Conservation (phyloP, 1,140 invertebrate species). For the Hormaphis cornu region DNA sequence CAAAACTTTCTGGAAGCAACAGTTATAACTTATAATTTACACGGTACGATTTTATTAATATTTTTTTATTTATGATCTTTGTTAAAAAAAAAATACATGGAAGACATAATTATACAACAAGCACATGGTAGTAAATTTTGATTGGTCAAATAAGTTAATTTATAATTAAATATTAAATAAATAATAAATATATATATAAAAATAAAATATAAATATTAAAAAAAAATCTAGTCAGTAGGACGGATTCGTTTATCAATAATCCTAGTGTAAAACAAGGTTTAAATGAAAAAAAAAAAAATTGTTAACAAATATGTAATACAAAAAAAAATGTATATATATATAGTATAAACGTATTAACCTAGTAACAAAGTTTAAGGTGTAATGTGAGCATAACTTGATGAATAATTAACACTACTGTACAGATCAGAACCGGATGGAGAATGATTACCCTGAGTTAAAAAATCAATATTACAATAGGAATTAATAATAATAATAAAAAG, state of each 20-base stretch:
- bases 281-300: not conserved
- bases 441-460: constrained; percentile 43
- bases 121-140: constrained; percentile 21
- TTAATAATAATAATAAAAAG: not conserved
- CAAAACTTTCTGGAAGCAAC: too few species aligned
- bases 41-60: constrained; percentile 19
- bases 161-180: constrained; percentile 26
- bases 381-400: constrained; percentile 44
- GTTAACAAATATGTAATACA: too few species aligned
- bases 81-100: constrained; percentile 16
- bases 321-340: not conserved
- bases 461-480: constrained; percentile 11
- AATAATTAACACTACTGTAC: constrained; percentile 48
- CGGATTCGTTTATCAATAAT: constrained; percentile 11
- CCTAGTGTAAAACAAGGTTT: constrained; percentile 19
- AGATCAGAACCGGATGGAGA: constrained; percentile 45
- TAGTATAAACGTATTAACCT: constrained; percentile 1
- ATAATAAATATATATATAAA: constrained; percentile 21
- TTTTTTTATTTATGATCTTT: not conserved
- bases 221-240: constrained; percentile 21
- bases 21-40: too few species aligned
- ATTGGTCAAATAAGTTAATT: constrained; percentile 28
- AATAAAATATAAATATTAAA: not conserved
- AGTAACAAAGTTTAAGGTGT: constrained; percentile 36
- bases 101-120: constrained; percentile 11